Evolutionary conservation across 2,888 invertebrate species (phyloP).

Genomic region (Drosophila incognita): DNA sequence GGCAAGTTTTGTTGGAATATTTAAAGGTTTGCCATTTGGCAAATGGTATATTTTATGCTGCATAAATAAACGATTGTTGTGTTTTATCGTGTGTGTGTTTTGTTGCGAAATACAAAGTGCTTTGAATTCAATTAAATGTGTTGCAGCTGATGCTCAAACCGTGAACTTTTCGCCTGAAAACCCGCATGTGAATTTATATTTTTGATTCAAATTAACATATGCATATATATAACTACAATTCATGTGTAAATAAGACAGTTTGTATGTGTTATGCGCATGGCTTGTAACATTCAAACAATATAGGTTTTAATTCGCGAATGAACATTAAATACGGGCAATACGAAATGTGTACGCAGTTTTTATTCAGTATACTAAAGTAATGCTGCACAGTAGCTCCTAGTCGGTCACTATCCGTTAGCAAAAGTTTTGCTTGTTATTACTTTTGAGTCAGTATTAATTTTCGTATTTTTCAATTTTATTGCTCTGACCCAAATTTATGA

Average conservation of each 20-base stretch:
- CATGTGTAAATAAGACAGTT: neutral
- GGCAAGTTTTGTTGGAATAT: constrained; percentile 4
- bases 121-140: neutral
- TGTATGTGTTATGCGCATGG: neutral
- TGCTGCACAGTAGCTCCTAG: neutral
- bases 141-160: neutral
- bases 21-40: constrained; percentile 9
- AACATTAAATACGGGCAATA: neutral
- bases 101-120: neutral
- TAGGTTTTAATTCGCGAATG: neutral
- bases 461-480: neutral
- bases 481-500: constrained; percentile 12
- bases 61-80: constrained; percentile 37
- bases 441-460: constrained; percentile 5
- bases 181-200: neutral
- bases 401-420: neutral
- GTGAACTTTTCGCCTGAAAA: neutral
- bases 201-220: neutral
- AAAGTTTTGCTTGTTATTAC: no score
- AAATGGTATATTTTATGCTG: constrained; percentile 33
- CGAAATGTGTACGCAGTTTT: neutral
- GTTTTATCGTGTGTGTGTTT: neutral
- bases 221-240: neutral
- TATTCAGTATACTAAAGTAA: neutral
- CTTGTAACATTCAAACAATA: neutral